phyloP scores from a whole-genome alignment of 2,797 vertebrate genomes.

The Poeciliopsis gracilis region DNA sequence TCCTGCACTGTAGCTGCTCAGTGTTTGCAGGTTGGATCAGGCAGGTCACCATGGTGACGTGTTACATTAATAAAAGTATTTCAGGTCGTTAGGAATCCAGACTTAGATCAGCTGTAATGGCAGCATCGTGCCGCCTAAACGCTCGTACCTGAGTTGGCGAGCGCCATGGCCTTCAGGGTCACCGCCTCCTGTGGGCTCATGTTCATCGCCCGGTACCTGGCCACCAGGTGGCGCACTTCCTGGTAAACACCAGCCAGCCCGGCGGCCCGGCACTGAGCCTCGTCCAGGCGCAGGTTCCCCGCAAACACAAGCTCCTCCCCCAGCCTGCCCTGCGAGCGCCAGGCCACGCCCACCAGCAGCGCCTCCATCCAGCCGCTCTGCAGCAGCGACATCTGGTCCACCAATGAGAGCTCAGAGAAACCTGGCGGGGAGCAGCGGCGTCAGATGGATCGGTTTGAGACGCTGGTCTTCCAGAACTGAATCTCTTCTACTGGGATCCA shows the following conservation, averaged over 20 bases:
- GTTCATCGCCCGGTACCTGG: slow-evolving; percentile 69
- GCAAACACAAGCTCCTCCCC: slow-evolving; percentile 75
- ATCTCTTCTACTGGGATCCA: neutral
- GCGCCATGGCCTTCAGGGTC: slow-evolving; percentile 75
- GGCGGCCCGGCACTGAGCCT: slow-evolving; percentile 57
- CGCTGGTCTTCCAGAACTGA: neutral
- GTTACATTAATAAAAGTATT: too few relatives aligned
- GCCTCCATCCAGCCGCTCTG: slow-evolving; percentile 83
- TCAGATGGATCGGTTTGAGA: neutral
- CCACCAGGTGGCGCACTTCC: slow-evolving; percentile 70
- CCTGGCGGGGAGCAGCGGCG: slow-evolving; percentile 47
- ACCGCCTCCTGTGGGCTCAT: slow-evolving; percentile 75
- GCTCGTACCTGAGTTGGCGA: slow-evolving; percentile 77
- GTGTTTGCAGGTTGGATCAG: neutral
- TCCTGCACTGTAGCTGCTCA: neutral
- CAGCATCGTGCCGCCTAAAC: neutral
- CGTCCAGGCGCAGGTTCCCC: slow-evolving; percentile 67
- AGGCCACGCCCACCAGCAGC: slow-evolving; percentile 76
- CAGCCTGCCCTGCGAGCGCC: slow-evolving; percentile 57
- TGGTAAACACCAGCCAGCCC: slow-evolving; percentile 72
- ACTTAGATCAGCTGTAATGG: neutral
- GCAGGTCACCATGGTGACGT: too few relatives aligned
- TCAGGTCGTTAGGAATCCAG: too few relatives aligned
- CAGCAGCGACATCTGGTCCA: slow-evolving; percentile 80
- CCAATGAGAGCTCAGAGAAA: slow-evolving; percentile 75